These are phyloP conservation scores for Oreotrochilus melanogaster DNA, from an alignment of 2,113 vertebrate genomes.

Conservation along the genomic window DNA sequence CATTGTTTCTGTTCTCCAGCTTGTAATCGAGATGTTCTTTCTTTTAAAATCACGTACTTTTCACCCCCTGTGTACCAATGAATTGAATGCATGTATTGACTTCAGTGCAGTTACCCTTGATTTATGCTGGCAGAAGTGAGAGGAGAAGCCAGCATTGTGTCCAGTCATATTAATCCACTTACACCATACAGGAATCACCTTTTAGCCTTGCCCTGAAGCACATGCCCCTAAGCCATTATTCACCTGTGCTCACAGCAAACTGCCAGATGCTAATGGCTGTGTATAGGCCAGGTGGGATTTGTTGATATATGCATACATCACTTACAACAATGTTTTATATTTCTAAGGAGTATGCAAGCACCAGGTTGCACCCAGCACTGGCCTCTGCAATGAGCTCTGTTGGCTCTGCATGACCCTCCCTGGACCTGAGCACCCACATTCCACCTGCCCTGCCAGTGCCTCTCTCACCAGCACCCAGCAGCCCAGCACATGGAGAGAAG, in stretches of 20 bases:
- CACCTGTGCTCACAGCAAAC: conserved; percentile 15
- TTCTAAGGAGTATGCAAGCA: neutral
- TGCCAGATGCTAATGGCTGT: conserved; percentile 49
- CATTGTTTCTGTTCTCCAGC: conserved; percentile 3
- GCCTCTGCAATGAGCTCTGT: neutral
- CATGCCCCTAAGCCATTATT: conserved; percentile 34
- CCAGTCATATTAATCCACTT: conserved; percentile 41
- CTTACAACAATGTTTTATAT: neutral
- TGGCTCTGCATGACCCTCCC: neutral
- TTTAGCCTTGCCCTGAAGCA: conserved; percentile 30
- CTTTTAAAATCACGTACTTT: conserved; percentile 18
- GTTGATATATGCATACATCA: neutral
- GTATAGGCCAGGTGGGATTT: conserved; percentile 55
- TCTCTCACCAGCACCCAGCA: neutral
- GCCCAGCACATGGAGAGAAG: rapidly evolving
- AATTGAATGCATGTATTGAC: conserved; percentile 36
- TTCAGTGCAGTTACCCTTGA: conserved; percentile 27
- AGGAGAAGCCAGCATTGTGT: neutral
- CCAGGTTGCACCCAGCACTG: neutral
- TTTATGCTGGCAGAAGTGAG: neutral
- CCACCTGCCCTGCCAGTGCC: neutral
- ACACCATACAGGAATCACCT: neutral
- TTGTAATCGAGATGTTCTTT: neutral
- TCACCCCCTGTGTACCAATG: neutral
- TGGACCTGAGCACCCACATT: neutral